Evolutionary conservation across 2,113 vertebrate species (phyloP).

Genomic region (Sylvia atricapilla): DNA sequence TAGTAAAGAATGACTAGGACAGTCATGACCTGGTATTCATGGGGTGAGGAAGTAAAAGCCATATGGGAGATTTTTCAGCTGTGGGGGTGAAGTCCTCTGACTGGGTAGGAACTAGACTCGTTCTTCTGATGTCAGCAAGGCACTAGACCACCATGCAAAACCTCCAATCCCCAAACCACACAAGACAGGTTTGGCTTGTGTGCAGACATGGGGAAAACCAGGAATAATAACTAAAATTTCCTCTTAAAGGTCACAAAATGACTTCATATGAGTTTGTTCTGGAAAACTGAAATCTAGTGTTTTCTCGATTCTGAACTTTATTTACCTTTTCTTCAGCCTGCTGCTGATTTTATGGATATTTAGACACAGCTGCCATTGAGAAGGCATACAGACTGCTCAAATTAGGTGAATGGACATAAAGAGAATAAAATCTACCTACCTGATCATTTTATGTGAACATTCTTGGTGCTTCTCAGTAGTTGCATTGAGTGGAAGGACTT

Average conservation of each 20-base stretch:
- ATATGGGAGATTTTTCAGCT: neutral
- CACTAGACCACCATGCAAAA: neutral
- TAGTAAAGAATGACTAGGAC: neutral
- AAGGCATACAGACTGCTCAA: neutral
- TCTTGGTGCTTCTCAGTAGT: neutral
- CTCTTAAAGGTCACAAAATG: neutral
- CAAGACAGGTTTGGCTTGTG: neutral
- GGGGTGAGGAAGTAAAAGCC: neutral
- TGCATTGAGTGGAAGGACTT: neutral
- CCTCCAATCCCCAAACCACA: neutral
- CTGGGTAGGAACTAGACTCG: accelerated
- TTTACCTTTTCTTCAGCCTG: neutral
- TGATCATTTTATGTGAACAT: neutral
- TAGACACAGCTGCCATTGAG: neutral
- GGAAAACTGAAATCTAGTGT: neutral
- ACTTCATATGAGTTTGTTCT: neutral
- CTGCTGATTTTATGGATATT: neutral
- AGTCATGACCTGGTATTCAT: neutral
- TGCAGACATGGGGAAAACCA: neutral
- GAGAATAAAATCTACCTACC: neutral
- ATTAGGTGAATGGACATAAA: neutral
- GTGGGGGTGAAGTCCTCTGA: accelerated
- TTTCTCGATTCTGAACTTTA: neutral
- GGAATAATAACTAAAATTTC: neutral
- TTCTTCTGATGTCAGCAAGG: neutral